Base-by-base conservation (phyloP, 1,140 invertebrate genomes). In the Philopotamus ludificatus region DNA sequence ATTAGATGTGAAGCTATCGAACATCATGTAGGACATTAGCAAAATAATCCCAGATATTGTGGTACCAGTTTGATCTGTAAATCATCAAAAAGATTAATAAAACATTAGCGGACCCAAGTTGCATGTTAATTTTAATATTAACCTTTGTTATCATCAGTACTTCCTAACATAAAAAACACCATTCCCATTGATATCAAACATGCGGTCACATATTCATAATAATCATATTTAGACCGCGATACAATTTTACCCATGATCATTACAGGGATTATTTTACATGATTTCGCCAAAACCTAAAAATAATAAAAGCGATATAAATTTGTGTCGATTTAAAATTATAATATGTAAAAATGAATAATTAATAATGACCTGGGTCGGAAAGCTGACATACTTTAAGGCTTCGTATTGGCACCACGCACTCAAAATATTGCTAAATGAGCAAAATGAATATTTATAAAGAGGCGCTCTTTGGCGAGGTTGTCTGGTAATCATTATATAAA, bases 321-420 rank as follows among this genome's bases (percentile, higher is more conserved):
- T 34, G 18, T 28, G 21, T 60, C 16, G 22, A 21, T 58, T 7
- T 44, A 70, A 58, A 10, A 25, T n/a, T n/a, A n/a, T n/a, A n/a
- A n/a, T n/a, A 26, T 22, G 23, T 10, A 60, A 9, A 16, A n/a
- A n/a, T n/a, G n/a, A n/a, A n/a, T n/a, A n/a, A n/a, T n/a, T n/a
- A n/a, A n/a, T n/a, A n/a, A n/a, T 71, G 68, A 94, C 91, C 83
- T 98, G 97, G 42, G 94, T 95, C 1, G 97, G 97, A 79, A 99
- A 99, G 73, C 91, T 97, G 69, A 99, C 94, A 81, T 91, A 99
- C 79, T 99, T 99, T 1, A 99, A 81, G 18, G 97, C 97, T 81
- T 99, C 97, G 75, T 99, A 99, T 79, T 99, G 97, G 79, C 95
- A 99, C 97, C 97, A 99, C 41, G 94, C 96, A 75, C 95, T 98